Percentiles rank a stretch among this genome's conserved stretches.
These are phyloP conservation scores for Meriones psammophilus DNA, from an alignment of 2,797 vertebrate genomes.

Conservation along the genomic window DNA sequence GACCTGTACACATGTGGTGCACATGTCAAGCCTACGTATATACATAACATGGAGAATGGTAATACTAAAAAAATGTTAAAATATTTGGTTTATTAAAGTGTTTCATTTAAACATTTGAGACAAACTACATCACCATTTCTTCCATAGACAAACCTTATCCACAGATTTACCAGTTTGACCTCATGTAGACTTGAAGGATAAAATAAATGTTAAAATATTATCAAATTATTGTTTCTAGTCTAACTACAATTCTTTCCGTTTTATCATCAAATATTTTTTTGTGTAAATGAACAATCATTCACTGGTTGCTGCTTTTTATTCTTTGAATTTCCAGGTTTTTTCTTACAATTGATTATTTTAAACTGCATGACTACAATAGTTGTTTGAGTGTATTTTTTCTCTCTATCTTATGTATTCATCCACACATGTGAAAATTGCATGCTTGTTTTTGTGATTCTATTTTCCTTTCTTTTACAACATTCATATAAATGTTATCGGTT, in stretches of 20 bases:
- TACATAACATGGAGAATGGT: neutral
- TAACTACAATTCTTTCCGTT: neutral
- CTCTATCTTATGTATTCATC: neutral
- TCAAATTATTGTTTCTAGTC: neutral
- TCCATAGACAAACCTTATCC: neutral
- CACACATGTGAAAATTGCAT: neutral
- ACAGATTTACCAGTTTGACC: neutral
- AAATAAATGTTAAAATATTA: neutral
- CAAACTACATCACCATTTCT: neutral
- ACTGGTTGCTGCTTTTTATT: neutral
- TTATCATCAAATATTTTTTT: slow-evolving; percentile 27
- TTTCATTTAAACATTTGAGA: neutral
- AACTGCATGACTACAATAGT: neutral
- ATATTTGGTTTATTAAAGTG: neutral
- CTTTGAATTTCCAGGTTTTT: neutral
- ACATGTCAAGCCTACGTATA: neutral
- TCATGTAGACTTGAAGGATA: neutral
- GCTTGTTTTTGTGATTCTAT: neutral
- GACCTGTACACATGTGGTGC: no score
- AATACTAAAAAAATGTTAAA: neutral
- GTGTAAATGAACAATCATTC: neutral
- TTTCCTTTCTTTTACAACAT: neutral
- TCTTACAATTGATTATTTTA: neutral
- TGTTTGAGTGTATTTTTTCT: neutral
- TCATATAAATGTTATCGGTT: neutral